Conservation (phyloP, 2,797 vertebrate genomes). For the Paramormyrops hopkinsi region DNA sequence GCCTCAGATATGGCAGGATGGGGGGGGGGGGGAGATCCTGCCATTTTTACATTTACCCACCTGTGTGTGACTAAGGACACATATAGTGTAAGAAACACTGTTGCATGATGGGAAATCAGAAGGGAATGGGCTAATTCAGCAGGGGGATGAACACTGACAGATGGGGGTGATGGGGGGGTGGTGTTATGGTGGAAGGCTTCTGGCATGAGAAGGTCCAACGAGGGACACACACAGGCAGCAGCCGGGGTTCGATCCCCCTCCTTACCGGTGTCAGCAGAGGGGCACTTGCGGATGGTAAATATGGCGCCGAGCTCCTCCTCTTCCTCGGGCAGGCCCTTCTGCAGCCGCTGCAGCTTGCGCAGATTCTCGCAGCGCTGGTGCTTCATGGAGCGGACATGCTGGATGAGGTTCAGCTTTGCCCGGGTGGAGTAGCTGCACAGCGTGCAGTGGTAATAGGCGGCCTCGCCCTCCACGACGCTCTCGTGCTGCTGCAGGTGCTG, state of each 20-base stretch:
- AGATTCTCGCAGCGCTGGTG: conserved; percentile 96
- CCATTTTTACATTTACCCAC: background rate
- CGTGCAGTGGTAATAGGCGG: conserved; percentile 93
- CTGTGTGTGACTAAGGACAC: background rate
- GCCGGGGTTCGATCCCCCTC: background rate
- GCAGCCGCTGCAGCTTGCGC: conserved; percentile 88
- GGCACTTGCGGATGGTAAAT: conserved; percentile 89
- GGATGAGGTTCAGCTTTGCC: conserved; percentile 98
- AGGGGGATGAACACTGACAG: background rate
- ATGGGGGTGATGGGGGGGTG: background rate
- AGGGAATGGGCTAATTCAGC: background rate
- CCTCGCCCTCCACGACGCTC: conserved; percentile 83
- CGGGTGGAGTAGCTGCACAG: conserved; percentile 97
- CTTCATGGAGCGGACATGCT: conserved; percentile 98
- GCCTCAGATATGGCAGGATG: background rate
- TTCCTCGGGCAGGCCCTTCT: conserved; percentile 92
- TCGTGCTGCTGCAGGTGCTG: conserved; percentile 98
- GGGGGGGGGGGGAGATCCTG: background rate
- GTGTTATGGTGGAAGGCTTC: background rate
- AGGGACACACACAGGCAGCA: conserved; percentile 52
- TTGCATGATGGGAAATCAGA: background rate
- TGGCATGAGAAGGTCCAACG: background rate
- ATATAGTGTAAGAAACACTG: background rate
- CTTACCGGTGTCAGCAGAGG: background rate
- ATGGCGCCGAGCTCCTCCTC: conserved; percentile 90